Evolutionary conservation across 2,797 vertebrate species (phyloP).

Genomic region (Gallirallus australis): DNA sequence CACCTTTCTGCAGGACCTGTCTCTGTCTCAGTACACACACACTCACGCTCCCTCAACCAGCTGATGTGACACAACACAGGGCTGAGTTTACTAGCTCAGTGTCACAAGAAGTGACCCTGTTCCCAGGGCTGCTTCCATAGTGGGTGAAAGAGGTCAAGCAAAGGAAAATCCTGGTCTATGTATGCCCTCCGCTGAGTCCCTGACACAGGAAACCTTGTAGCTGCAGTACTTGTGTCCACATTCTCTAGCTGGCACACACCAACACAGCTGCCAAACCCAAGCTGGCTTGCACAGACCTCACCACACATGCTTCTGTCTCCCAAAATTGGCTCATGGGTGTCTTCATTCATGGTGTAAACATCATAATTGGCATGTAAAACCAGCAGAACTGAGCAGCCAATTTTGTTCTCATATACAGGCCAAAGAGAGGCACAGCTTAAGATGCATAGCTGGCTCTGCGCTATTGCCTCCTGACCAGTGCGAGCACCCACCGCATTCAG

Average conservation of each 20-base stretch:
- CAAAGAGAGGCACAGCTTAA: neutral
- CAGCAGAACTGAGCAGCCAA: neutral
- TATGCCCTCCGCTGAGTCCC: neutral
- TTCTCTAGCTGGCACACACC: neutral
- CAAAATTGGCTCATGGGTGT: neutral
- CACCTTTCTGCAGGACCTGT: neutral
- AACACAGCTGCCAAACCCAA: neutral
- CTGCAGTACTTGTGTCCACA: neutral
- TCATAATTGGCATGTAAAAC: neutral
- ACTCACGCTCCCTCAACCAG: fast-evolving
- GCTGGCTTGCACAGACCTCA: neutral
- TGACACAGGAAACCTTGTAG: neutral
- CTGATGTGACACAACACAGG: neutral
- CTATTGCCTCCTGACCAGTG: neutral
- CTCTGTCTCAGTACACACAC: neutral
- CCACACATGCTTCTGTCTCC: neutral
- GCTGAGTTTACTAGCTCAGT: neutral
- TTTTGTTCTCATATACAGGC: neutral
- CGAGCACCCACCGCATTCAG: neutral
- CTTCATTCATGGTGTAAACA: neutral
- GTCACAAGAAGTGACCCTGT: neutral
- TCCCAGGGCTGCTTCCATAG: neutral
- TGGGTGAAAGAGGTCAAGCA: neutral
- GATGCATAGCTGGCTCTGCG: fast-evolving
- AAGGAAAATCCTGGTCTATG: neutral